Evolutionary conservation across 2,113 vertebrate genomes (phyloP), one percentile per base, ranked within the genome.

Genomic region (Lanius collurio): DNA sequence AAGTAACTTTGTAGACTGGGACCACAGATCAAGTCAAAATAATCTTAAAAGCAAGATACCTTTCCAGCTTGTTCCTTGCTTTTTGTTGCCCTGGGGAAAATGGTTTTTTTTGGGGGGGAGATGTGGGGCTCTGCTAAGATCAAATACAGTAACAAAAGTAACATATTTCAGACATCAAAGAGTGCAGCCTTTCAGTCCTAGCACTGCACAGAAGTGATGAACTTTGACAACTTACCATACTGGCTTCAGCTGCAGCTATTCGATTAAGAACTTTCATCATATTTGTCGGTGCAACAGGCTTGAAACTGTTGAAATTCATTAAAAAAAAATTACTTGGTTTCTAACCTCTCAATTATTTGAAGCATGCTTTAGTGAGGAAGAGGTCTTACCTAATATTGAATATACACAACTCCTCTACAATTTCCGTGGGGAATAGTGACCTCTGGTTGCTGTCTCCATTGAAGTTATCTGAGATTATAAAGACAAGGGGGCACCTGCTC

Each of bases 271-370:
- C 98, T 95, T 99, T 99, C 98, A 99, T 98, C 99, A 99, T 98
- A 60, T 98, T 98, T 77, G 99, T 99, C 49, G 98, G 99, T 93
- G 99, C 98, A 92, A 99, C 96, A 19, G 99, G 99, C 93, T 99
- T 99, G 97, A 99, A 99, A 98, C 99, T 99, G 96, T 92, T 83
- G 73, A 95, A 96, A 76, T 93, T 50, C 53, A 80, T 95, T 15
- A 1, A 26, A 87, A 73, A 87, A 73, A 70, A 70, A 89, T 1
- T 2, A 57, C 30, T 86, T 82, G 33, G 69, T 96, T 96, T 37
- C 75, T 59, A 88, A 80, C 41, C 67, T 92, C 64, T 92, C 76
- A 88, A 53, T 53, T 70, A 28, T 16, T 30, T 28, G 41, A 52
- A 10, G 18, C 35, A 39, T 37, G 33, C 47, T 81, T 55, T 64